A percentile compares a stretch with the other conserved stretches of the same genome.
These are phyloP conservation scores for Struthio camelus DNA, from an alignment of 2,113 vertebrate species.

Conservation along the genomic window DNA sequence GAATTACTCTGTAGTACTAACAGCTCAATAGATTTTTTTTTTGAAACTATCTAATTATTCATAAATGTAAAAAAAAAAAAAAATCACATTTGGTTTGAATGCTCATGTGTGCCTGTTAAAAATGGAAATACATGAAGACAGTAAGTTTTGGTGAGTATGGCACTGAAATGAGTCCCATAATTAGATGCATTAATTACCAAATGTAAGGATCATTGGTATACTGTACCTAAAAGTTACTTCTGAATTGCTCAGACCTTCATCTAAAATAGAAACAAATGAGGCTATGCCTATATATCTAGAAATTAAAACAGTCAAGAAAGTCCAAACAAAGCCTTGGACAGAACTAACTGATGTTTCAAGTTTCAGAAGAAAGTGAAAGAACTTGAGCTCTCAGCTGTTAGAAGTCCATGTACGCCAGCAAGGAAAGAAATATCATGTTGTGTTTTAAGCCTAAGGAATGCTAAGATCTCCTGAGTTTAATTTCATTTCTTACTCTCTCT, in stretches of 20 bases:
- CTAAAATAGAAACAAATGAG: neutral
- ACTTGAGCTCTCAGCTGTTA: neutral
- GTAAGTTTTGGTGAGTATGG: neutral
- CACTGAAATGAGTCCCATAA: neutral
- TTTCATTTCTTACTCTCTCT: neutral
- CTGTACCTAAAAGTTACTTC: neutral
- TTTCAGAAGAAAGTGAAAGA: neutral
- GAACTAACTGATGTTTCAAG: neutral
- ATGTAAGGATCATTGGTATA: neutral
- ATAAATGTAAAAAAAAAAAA: neutral
- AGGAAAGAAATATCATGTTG: neutral
- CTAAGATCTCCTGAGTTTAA: neutral
- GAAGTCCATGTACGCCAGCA: neutral
- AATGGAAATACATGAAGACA: neutral
- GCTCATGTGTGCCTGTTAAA: neutral
- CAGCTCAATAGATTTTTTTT: neutral
- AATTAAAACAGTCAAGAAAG: neutral
- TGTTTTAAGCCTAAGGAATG: neutral
- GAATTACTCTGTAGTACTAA: neutral
- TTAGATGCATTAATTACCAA: neutral
- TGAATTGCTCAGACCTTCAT: neutral
- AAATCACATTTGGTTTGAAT: neutral
- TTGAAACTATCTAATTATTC: conserved; percentile 4
- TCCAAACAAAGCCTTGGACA: neutral
- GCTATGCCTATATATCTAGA: neutral